Evolutionary conservation across 1,140 invertebrate species (phyloP).

Genomic region (Chironomus striatipennis): DNA sequence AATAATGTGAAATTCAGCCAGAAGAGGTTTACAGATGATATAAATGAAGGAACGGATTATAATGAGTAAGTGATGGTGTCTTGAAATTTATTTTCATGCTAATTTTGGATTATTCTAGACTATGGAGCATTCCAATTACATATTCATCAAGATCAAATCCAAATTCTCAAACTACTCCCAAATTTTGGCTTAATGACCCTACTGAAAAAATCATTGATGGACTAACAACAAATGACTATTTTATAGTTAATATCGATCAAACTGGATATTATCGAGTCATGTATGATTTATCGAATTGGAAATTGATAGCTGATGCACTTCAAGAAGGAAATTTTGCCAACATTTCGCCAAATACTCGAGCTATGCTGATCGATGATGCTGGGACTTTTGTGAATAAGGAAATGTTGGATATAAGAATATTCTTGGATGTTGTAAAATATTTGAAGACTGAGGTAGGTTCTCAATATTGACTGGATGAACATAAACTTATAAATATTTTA

Average conservation of each 20-base stretch:
- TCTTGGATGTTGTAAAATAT: background rate
- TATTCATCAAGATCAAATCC: background rate
- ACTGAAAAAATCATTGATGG: too few species aligned
- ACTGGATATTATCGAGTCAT: constrained; percentile 4
- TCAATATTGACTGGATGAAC: too few species aligned
- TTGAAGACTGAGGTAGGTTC: background rate
- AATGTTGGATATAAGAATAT: background rate
- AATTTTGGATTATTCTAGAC: background rate
- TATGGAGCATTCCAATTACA: background rate
- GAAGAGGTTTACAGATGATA: background rate
- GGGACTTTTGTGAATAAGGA: background rate
- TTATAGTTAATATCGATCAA: background rate
- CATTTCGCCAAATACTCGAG: background rate
- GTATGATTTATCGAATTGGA: background rate
- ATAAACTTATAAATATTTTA: too few species aligned
- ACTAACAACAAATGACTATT: background rate
- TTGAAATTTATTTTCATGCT: background rate
- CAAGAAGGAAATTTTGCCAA: background rate
- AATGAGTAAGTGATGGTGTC: background rate
- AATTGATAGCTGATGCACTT: background rate
- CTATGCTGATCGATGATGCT: constrained; percentile 16
- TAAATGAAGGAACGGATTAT: background rate
- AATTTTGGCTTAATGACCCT: background rate
- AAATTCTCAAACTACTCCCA: background rate
- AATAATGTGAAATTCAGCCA: background rate